Evolutionary conservation across 2,113 vertebrate genomes (phyloP).

Genomic region (Bos javanicus): DNA sequence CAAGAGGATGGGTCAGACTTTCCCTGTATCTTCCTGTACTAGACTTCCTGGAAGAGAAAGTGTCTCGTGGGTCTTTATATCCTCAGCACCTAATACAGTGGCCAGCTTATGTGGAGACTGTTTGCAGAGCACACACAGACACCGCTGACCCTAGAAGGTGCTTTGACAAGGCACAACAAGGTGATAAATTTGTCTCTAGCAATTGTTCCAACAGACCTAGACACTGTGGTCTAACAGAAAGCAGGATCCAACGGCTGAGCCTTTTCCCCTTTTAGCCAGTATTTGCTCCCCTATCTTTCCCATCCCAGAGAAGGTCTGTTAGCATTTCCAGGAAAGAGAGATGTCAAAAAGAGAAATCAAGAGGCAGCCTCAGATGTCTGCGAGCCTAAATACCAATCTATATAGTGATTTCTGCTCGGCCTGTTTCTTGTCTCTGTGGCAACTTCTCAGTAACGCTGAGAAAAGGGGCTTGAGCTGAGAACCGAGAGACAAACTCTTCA

Average conservation of each 20-base stretch:
- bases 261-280: not conserved
- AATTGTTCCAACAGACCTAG: not conserved
- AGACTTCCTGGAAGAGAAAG: not conserved
- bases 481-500: not conserved
- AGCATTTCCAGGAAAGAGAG: not conserved
- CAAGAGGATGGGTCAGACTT: not conserved
- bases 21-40: not conserved
- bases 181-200: not conserved
- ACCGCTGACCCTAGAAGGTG: not conserved
- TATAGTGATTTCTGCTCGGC: not conserved
- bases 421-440: not conserved
- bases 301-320: not conserved
- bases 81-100: not conserved
- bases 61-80: not conserved
- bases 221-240: not conserved
- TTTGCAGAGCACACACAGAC: not conserved
- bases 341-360: slow-evolving; percentile 15
- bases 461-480: not conserved
- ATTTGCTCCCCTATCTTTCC: not conserved
- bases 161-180: not conserved
- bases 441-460: not conserved
- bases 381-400: not conserved
- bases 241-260: not conserved
- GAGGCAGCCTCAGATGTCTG: not conserved
- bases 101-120: not conserved